These are phyloP conservation scores for Hyppa rectilinea DNA, from an alignment of 2,888 invertebrate species.

Conservation along the genomic window DNA sequence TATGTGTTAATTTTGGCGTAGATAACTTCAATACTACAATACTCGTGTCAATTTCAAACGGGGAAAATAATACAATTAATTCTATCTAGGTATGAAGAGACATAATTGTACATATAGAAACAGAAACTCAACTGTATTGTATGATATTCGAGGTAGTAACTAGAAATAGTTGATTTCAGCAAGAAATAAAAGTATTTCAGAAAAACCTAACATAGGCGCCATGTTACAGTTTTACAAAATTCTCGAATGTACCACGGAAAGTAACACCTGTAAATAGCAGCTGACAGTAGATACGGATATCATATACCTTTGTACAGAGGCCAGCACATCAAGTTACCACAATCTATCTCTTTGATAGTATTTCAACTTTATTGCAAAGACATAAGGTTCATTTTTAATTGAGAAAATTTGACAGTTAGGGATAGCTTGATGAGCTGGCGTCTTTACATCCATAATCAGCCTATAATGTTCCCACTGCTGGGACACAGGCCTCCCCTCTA, in stretches of 20 bases:
- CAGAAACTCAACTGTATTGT: background rate
- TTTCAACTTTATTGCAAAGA: no score
- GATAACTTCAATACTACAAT: background rate
- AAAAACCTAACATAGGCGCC: background rate
- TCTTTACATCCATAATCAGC: no score
- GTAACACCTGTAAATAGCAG: background rate
- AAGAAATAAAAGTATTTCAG: background rate
- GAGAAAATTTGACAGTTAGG: no score
- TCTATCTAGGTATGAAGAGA: background rate
- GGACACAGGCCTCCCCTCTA: no score
- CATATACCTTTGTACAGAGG: no score
- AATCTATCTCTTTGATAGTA: no score
- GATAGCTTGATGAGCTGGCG: no score
- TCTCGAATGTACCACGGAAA: background rate
- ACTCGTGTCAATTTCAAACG: slow-evolving; percentile 14
- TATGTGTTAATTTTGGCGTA: background rate
- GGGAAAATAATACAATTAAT: slow-evolving; percentile 18
- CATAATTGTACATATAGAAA: no score
- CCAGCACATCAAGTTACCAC: no score
- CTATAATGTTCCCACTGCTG: no score
- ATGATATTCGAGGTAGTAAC: background rate
- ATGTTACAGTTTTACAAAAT: background rate
- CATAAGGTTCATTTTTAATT: no score
- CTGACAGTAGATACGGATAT: background rate
- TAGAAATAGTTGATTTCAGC: background rate